A percentile compares a stretch with the other conserved stretches of the same genome.
Conservation (phyloP, 1,140 invertebrate species). For the Zaprionus camerounensis region DNA sequence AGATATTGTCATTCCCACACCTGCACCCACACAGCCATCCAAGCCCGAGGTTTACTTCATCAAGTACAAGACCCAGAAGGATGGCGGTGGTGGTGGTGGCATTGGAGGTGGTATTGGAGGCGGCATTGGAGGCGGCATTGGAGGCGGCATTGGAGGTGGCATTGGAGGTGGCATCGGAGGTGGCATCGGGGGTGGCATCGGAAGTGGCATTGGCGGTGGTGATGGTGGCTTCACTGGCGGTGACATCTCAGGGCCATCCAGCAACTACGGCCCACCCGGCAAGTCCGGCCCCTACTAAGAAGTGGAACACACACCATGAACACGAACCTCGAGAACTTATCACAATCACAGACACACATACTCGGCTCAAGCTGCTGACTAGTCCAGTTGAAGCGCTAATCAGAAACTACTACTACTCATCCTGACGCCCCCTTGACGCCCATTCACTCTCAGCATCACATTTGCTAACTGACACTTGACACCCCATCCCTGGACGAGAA, state of each 20-base stretch:
- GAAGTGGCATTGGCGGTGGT: constrained; percentile 76
- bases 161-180: constrained; percentile 77
- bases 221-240: constrained; percentile 68
- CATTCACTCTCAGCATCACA: constrained; percentile 16
- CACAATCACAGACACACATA: constrained; percentile 47
- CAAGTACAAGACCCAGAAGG: constrained; percentile 92
- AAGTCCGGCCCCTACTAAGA: constrained; percentile 84
- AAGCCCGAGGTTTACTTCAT: constrained; percentile 96
- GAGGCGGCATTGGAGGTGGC: constrained; percentile 56
- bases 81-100: constrained; percentile 83
- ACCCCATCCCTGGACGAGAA: constrained; percentile 30
- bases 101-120: constrained; percentile 78
- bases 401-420: constrained; percentile 42
- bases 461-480: constrained; percentile 41
- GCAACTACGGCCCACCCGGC: constrained; percentile 88
- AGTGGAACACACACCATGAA: constrained; percentile 27
- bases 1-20: constrained; percentile 90
- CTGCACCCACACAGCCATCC: constrained; percentile 90
- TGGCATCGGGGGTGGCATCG: constrained; percentile 72
- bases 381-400: constrained; percentile 78
- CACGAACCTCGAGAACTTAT: constrained; percentile 52
- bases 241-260: constrained; percentile 85
- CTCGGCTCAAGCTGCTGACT: constrained; percentile 81
- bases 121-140: constrained; percentile 82
- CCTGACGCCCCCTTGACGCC: constrained; percentile 10